Conservation (phyloP, 2,113 vertebrate species). For the Siniperca chuatsi region DNA sequence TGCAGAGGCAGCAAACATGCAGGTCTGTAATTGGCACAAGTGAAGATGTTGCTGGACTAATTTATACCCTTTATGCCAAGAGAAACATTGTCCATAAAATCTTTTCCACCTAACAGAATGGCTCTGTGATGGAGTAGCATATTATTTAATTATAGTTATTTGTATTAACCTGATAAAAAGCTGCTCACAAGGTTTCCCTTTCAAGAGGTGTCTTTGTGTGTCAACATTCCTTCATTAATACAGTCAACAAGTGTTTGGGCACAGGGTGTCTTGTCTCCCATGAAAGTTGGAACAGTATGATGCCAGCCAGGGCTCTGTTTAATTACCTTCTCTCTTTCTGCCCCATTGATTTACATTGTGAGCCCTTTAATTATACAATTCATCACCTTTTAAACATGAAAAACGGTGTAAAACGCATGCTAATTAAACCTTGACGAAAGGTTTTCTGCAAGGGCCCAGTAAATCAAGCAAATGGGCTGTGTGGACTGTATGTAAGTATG, state of each 20-base stretch:
- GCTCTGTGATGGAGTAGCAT: conserved; percentile 1
- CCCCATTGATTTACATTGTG: conserved; percentile 90
- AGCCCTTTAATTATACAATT: conserved; percentile 94
- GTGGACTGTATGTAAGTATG: conserved; percentile 26
- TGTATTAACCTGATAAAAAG: conserved; percentile 28
- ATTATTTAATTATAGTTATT: conserved; percentile 1
- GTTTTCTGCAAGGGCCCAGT: conserved; percentile 79
- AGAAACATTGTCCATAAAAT: conserved; percentile 10
- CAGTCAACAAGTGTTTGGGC: conserved; percentile 56
- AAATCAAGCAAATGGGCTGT: conserved; percentile 86
- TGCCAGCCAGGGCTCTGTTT: conserved; percentile 81
- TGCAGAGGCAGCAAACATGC: conserved; percentile 19
- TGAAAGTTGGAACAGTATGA: conserved; percentile 73
- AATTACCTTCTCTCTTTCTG: conserved; percentile 87
- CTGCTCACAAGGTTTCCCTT: conserved; percentile 34
- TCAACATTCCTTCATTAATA: conserved; percentile 47
- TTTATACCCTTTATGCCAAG: conserved; percentile 13
- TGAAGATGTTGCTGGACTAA: conserved; percentile 8
- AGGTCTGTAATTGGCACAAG: not conserved
- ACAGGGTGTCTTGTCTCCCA: conserved; percentile 38
- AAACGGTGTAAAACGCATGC: conserved; percentile 87
- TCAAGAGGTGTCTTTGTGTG: conserved; percentile 30
- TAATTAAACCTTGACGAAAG: conserved; percentile 90
- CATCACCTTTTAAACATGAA: conserved; percentile 94
- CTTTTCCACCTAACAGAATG: conserved; percentile 2